Base-by-base conservation (phyloP, 2,797 vertebrate species). In the Sebastes hopkinsi region DNA sequence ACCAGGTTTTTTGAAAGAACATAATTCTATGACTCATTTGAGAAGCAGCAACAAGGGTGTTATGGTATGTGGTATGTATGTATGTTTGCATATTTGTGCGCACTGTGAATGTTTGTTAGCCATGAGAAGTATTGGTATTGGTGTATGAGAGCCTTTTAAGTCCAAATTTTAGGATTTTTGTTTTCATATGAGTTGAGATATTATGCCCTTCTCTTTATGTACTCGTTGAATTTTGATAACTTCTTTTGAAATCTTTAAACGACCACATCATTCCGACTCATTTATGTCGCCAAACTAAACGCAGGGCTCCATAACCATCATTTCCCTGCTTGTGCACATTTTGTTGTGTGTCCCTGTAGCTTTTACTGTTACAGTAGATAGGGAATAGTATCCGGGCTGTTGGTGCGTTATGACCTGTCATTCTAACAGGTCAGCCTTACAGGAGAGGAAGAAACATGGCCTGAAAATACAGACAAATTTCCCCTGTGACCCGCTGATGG, bases 381-480 rank as follows among this genome's bases (percentile, higher is more conserved):
- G 50, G 30, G 58, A 58, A 50, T 67, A 75, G 67, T 83, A 38
- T 62, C 58, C 0, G 1, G 23, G 76, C 59, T 68, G 72, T 72
- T 4, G 52, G 55, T 81, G 46, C 22, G 29, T 52, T 85, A 75
- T 75, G 73, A 77, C 81, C 81, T 81, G 58, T 82, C 80, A 82
- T 78, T 77, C 18, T 65, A 86, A 68, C 27, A 73, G 80, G 78
- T 87, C 83, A 79, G 72, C 9, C 58, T 81, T 76, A 71, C 69
- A 68, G 23, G 46, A 80, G 59, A 75, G 25, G 56, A 79, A 72
- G 72, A 82, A 84, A 73, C 64, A 76, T 30, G 67, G 64, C 60
- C 70, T 50, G 55, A 77, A 88, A 86, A 81, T 75, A 75, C 67
- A 66, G 68, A 76, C 50, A 83, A 32, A 88, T 87, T 87, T 92